phyloP scores from a whole-genome alignment of 2,113 vertebrate genomes.

The Oreochromis niloticus region DNA sequence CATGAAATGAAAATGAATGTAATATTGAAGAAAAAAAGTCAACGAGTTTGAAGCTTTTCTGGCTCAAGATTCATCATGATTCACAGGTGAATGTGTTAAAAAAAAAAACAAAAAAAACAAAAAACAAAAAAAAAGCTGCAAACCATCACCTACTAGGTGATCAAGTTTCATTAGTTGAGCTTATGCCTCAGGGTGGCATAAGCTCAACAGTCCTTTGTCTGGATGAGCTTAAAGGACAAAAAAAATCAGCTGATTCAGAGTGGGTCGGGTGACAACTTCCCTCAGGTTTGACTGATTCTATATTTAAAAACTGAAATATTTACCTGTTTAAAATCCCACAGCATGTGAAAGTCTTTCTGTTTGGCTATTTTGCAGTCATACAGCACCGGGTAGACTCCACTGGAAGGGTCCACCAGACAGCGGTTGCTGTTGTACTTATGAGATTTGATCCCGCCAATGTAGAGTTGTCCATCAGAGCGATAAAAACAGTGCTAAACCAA shows the following conservation, averaged over 20 bases:
- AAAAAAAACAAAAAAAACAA: too few relatives aligned
- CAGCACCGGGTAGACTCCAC: constrained; percentile 17
- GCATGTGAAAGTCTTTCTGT: constrained; percentile 40
- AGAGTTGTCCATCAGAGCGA: constrained; percentile 35
- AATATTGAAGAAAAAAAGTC: too few relatives aligned
- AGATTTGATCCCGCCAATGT: constrained; percentile 40
- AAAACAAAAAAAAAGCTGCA: too few relatives aligned
- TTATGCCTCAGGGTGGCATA: background rate
- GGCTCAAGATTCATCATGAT: too few relatives aligned
- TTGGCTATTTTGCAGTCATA: constrained; percentile 40
- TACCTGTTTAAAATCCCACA: constrained; percentile 75
- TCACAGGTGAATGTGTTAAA: background rate
- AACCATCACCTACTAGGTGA: background rate
- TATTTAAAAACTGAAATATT: background rate
- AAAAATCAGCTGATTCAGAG: background rate
- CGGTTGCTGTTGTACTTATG: constrained; percentile 41
- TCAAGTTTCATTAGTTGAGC: background rate
- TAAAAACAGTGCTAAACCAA: constrained; percentile 39
- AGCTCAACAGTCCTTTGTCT: background rate
- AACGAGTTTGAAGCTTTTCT: too few relatives aligned
- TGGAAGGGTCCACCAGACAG: constrained; percentile 57
- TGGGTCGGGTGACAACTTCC: background rate
- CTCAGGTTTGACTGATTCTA: background rate
- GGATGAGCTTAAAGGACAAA: background rate
- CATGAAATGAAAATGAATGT: too few relatives aligned